Percentiles rank a stretch among this genome's conserved stretches.
Conservation (phyloP, 2,113 vertebrate genomes). For the Nibea albiflora region DNA sequence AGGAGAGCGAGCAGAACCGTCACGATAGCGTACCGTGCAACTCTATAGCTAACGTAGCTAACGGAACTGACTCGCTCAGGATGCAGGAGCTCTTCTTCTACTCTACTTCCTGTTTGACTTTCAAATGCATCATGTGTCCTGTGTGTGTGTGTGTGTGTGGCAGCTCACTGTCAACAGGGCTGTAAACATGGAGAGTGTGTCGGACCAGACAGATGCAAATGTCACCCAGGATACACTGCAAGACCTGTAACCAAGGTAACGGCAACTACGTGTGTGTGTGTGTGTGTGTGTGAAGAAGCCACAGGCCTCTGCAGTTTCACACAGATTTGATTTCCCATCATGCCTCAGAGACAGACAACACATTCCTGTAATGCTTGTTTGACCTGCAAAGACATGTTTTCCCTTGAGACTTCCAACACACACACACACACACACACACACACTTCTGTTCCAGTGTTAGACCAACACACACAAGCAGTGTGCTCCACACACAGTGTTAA, state of each 20-base stretch:
- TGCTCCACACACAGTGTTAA: slow-evolving; percentile 20
- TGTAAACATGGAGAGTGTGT: slow-evolving; percentile 93
- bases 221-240: slow-evolving; percentile 91
- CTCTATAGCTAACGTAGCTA: no score
- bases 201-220: slow-evolving; percentile 90
- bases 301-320: no score
- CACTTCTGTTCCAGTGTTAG: slow-evolving; percentile 5
- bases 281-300: not conserved
- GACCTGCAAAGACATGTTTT: slow-evolving; percentile 54
- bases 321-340: slow-evolving; percentile 31
- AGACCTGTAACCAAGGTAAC: slow-evolving; percentile 92
- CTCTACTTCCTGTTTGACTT: no score
- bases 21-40: no score
- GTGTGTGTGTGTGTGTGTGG: slow-evolving; percentile 21
- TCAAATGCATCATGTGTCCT: not conserved
- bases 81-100: no score
- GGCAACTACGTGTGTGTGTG: slow-evolving; percentile 4
- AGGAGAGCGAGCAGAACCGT: no score
- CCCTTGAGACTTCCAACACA: slow-evolving; percentile 46
- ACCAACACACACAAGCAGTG: slow-evolving; percentile 2
- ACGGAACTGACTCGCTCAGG: no score
- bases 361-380: slow-evolving; percentile 65
- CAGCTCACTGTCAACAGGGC: slow-evolving; percentile 79
- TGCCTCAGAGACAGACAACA: slow-evolving; percentile 22
- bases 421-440: slow-evolving; percentile 29